Evolutionary conservation across 2,113 vertebrate species (phyloP), one percentile per base, ranked within the genome.

Genomic region (Erpornis zantholeuca): DNA sequence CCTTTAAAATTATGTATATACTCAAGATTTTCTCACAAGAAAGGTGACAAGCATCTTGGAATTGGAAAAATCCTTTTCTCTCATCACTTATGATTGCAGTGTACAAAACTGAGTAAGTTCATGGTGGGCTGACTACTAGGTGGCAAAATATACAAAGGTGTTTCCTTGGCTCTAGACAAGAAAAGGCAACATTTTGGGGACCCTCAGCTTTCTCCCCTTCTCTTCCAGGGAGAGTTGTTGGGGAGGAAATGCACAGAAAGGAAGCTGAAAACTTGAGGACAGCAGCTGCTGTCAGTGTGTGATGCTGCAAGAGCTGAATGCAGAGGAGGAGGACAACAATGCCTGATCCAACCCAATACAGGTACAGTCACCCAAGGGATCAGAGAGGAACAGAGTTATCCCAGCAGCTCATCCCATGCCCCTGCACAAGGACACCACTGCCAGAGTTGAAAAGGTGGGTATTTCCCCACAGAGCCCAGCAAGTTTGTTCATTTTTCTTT

Each of bases 241-340:
- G 35, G 50, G 42, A 70, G 22, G 19, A n/a, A 90, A 63, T 9
- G 3, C 38, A 31, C 10, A 50, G 45, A 75, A 66, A 38, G 27
- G 31, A 28, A 35, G 25, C 0, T 6, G 22, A 47, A 69, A 72
- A 65, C 54, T 25, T 60, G 76, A 68, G 66, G 49, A 18, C 21
- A 40, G 77, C 38, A 66, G 57, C 61, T 66, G 53, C 38, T 36
- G 52, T 66, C 64, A 57, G 31, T 9, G n/a, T 49, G 68, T 31
- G n/a, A 24, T 49, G 40, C 11, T 19, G 23, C 12, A 42, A 82
- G 57, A 83, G 23, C 57, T 0, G 0, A 31, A 16, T 11, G 11
- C 6, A 4, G 45, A 70, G 50, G 40, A 61, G 50, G 35, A 75
- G 53, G 49, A 47, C 3, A 2, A 47, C 13, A 57, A 25, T 61